Percentiles rank a stretch among this genome's conserved stretches.
These are phyloP conservation scores for Nettapus auritus DNA, from an alignment of 2,113 vertebrate species.

Conservation along the genomic window DNA sequence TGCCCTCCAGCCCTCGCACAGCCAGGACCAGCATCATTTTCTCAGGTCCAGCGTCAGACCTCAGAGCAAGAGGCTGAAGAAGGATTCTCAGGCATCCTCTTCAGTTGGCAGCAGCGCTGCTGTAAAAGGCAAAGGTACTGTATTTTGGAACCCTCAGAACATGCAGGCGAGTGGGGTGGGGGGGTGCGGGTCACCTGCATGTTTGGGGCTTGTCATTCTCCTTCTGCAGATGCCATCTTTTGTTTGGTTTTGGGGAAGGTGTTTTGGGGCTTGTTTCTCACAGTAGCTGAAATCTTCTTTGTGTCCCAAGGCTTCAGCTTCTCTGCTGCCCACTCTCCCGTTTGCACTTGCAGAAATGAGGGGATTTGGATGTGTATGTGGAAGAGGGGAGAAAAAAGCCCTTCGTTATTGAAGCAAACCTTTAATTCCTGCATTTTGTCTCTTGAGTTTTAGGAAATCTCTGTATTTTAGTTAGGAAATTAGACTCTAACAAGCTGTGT, in stretches of 20 bases:
- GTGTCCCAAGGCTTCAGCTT: slow-evolving; percentile 24
- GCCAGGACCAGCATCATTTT: slow-evolving; percentile 98
- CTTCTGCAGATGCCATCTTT: not conserved
- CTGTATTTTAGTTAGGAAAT: not conserved
- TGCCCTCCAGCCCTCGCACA: slow-evolving; percentile 77
- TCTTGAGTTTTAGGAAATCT: not conserved
- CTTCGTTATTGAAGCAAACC: not conserved
- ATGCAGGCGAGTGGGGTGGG: not conserved
- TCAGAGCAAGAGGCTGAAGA: slow-evolving; percentile 96
- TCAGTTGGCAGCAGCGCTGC: slow-evolving; percentile 78
- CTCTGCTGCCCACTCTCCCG: not conserved
- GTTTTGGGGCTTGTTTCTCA: not conserved
- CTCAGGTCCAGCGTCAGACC: slow-evolving; percentile 97
- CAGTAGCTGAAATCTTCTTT: slow-evolving; percentile 26
- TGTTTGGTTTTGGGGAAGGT: slow-evolving; percentile 15
- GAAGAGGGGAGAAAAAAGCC: not conserved
- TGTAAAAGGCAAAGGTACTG: slow-evolving; percentile 85
- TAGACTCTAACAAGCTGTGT: not conserved
- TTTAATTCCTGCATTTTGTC: not conserved
- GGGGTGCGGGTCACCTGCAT: not conserved
- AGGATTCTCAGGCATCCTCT: slow-evolving; percentile 87
- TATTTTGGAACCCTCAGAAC: not conserved
- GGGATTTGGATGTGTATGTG: not conserved
- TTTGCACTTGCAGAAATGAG: not conserved
- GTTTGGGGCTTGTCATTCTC: not conserved